Evolutionary conservation across 2,888 invertebrate species (phyloP).

Genomic region (Frankliniella fusca): DNA sequence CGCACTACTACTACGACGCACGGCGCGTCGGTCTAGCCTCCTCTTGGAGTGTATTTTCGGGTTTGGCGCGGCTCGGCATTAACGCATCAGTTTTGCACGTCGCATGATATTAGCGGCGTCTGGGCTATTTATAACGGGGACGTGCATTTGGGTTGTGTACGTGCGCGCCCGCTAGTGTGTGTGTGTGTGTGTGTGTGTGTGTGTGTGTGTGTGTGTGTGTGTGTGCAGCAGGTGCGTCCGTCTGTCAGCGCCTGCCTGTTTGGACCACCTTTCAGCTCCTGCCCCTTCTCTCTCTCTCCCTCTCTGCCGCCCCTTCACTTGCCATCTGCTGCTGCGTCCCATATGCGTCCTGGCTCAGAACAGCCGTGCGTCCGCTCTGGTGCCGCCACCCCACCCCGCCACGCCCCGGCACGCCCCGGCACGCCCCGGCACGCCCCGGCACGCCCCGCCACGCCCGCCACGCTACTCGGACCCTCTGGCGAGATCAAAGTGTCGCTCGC

Average conservation of each 20-base stretch:
- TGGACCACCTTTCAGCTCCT: background rate
- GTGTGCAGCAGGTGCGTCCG: slow-evolving; percentile 30
- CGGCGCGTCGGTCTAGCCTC: background rate
- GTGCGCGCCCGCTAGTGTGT: slow-evolving; percentile 22
- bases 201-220: slow-evolving; percentile 28
- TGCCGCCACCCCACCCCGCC: background rate
- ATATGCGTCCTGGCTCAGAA: too few relatives aligned
- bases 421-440: too few relatives aligned
- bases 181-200: slow-evolving; percentile 28
- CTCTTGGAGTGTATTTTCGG: background rate
- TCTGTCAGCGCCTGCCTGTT: slow-evolving; percentile 32
- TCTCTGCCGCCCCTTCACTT: too few relatives aligned
- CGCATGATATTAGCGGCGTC: slow-evolving; percentile 16
- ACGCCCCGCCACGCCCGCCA: too few relatives aligned
- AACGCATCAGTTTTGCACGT: slow-evolving; percentile 3
- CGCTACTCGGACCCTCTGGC: too few relatives aligned
- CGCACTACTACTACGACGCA: too few relatives aligned
- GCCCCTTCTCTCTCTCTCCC: background rate
- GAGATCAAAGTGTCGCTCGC: too few relatives aligned
- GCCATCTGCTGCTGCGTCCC: too few relatives aligned
- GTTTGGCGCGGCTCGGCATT: background rate
- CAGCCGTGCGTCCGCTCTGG: slow-evolving; percentile 26
- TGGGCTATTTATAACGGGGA: background rate
- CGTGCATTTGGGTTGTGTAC: too few relatives aligned
- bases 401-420: too few relatives aligned